A percentile compares a stretch with the other conserved stretches of the same genome.
Evolutionary conservation across 2,113 vertebrate genomes (phyloP).

Genomic region (Engystomops pustulosus): DNA sequence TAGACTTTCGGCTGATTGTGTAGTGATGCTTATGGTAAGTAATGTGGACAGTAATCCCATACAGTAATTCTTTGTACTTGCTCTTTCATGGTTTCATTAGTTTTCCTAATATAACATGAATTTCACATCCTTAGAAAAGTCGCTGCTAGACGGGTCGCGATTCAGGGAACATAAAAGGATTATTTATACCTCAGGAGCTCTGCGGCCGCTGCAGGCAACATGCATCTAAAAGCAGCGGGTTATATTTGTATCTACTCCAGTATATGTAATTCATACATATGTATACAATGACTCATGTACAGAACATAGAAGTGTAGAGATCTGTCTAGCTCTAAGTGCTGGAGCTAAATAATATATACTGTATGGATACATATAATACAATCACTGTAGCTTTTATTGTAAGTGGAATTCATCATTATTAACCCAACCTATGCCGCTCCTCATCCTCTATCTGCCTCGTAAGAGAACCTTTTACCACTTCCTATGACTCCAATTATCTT

Average conservation of each 20-base stretch:
- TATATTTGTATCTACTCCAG: background rate
- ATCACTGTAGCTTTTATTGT: too few species aligned
- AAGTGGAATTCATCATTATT: too few species aligned
- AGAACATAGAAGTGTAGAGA: background rate
- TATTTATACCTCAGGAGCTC: background rate
- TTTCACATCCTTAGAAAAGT: background rate
- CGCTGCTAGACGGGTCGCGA: background rate
- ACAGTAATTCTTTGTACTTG: background rate
- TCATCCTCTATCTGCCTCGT: too few species aligned
- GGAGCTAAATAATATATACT: too few species aligned
- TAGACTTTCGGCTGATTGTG: background rate
- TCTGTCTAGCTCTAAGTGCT: background rate
- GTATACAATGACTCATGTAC: background rate
- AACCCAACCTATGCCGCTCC: too few species aligned
- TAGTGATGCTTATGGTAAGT: background rate
- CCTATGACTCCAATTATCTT: too few species aligned
- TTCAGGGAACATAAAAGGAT: slow-evolving; percentile 10
- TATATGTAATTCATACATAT: background rate
- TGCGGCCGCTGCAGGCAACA: background rate
- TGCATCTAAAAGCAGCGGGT: background rate
- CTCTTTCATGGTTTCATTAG: background rate
- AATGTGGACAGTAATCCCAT: background rate
- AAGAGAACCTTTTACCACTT: too few species aligned
- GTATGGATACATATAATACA: too few species aligned
- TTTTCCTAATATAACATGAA: background rate